Evolutionary conservation across 2,888 invertebrate genomes (phyloP).

Genomic region (Netelia inedita): DNA sequence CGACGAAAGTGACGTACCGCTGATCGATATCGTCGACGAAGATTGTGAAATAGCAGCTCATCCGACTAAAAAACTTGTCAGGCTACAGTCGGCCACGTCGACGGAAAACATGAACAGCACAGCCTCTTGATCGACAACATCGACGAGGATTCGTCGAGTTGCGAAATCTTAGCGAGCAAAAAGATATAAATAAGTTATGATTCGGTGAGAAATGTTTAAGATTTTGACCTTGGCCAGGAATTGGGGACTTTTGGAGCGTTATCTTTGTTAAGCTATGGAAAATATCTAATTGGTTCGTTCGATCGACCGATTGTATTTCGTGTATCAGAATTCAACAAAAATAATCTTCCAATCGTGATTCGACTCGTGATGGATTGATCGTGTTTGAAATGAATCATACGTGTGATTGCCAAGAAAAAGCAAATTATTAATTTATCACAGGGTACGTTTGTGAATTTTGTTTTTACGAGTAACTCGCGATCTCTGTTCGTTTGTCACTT

Average conservation of each 20-base stretch:
- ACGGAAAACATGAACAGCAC: constrained; percentile 76
- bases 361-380: constrained; percentile 9
- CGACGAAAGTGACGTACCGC: constrained; percentile 67
- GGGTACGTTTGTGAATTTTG: not conserved
- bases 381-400: constrained; percentile 12
- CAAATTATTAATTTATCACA: not conserved
- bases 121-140: constrained; percentile 68
- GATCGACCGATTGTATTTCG: not conserved
- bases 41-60: constrained; percentile 74
- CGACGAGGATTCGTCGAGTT: constrained; percentile 12
- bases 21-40: constrained; percentile 67
- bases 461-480: not conserved
- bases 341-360: not conserved
- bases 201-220: not conserved
- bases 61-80: constrained; percentile 72
- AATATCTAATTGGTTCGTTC: not conserved
- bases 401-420: not conserved
- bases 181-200: not conserved
- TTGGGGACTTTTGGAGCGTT: not conserved
- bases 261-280: not conserved
- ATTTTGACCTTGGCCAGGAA: not conserved
- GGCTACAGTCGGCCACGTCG: constrained; percentile 59
- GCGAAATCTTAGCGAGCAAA: constrained; percentile 16
- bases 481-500: not conserved
- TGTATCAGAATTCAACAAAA: not conserved